Percentiles rank a stretch among this genome's conserved stretches.
These are phyloP conservation scores for Anabacerthia variegaticeps DNA, from an alignment of 2,797 vertebrate species.

Conservation along the genomic window DNA sequence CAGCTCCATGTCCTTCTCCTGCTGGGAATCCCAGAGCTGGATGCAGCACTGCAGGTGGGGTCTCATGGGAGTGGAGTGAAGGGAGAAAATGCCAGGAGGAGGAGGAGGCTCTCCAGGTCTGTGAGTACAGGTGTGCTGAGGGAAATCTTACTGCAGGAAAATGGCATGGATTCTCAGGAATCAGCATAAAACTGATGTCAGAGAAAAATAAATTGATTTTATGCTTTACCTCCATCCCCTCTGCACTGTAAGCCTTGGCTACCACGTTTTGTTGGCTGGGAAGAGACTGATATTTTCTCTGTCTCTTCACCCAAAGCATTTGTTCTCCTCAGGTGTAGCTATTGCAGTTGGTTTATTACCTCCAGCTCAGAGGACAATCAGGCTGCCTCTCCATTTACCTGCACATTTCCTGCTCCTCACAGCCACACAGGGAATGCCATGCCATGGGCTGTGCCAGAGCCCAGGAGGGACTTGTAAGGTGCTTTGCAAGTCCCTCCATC, in stretches of 20 bases:
- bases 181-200: background rate
- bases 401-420: background rate
- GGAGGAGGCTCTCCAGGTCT: background rate
- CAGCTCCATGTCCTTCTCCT: background rate
- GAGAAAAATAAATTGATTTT: background rate
- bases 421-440: background rate
- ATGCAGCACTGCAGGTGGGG: background rate
- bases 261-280: background rate
- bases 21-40: background rate
- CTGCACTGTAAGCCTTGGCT: background rate
- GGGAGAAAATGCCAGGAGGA: background rate
- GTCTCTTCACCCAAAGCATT: background rate
- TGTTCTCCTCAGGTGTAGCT: background rate
- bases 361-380: background rate
- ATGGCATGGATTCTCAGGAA: background rate
- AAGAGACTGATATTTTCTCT: background rate
- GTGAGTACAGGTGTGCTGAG: no score
- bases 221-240: background rate
- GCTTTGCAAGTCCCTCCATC: background rate
- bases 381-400: background rate
- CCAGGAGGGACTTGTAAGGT: background rate
- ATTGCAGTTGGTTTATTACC: background rate
- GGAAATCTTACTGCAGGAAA: background rate
- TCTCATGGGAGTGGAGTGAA: background rate
- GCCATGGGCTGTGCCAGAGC: background rate